Base-by-base conservation (phyloP, 2,888 invertebrate genomes). In the Lepetodrilus schrolli region DNA sequence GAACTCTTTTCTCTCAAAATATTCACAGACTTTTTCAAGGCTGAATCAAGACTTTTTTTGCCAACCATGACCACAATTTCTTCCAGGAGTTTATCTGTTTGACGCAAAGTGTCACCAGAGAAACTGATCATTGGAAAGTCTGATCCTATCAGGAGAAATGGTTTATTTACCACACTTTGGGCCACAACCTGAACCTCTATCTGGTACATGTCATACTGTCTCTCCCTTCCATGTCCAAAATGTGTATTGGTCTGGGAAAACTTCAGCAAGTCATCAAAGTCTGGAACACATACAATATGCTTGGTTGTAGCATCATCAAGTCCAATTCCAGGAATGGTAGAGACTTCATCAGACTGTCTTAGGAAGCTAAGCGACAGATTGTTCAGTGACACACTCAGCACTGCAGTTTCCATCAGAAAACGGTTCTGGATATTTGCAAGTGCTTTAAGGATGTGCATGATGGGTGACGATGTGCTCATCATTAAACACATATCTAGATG, bases 151-250 rank as follows among this genome's bases (percentile, higher is more conserved):
- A 10, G 20, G 20, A 70, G 7, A 7, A 48, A 70, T 70, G 48
- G 49, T 36, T 49, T 70, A 37, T 70, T 70, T 34, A 70, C 47
- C 30, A 70, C 17, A 23, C 34, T 36, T 34, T 48, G 20, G 1
- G 43, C 17, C 23, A 23, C 49, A 34, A 50, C 34, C 34, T 70
- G 49, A 34, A 30, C 1, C 36, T 70, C 70, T 20, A 70, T 70
- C 36, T 70, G 70, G 34, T 70, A 70, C 47, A 70, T 47, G 17
- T 70, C 70, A 70, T 50, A 70, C 2, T 50, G 48, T 13, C 49
- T 70, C 34, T 70, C 21, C 10, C 26, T 43, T 10, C 70, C 70
- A 70, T 48, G 48, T 1, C 70, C 70, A n/a, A 30, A 8, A 8
- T 70, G 30, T 26, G 49, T 30, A n/a, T 49, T 70, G n/a, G 17